phyloP scores from a whole-genome alignment of 1,140 invertebrate species.

The Drosophila varians region DNA sequence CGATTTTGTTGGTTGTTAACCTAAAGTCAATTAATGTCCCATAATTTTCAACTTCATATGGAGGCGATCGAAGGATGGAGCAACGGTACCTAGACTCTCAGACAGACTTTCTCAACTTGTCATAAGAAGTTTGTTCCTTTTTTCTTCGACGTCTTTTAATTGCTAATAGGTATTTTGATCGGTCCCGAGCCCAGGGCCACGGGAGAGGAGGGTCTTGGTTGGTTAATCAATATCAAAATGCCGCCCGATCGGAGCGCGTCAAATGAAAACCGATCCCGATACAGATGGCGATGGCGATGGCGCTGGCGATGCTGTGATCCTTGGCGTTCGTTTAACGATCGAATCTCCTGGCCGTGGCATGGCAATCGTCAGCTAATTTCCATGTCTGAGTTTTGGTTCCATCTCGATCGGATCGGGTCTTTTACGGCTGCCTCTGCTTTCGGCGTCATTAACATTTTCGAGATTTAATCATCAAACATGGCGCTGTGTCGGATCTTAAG shows the following conservation, averaged over 20 bases:
- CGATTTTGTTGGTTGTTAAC: slow-evolving; percentile 41
- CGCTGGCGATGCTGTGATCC: slow-evolving; percentile 29
- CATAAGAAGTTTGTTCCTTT: slow-evolving; percentile 38
- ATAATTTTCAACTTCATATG: slow-evolving; percentile 64
- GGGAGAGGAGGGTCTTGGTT: slow-evolving; percentile 24
- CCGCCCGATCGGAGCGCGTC: slow-evolving; percentile 59
- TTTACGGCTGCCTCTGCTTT: slow-evolving; percentile 63
- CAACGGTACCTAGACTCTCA: slow-evolving; percentile 35
- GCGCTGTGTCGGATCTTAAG: slow-evolving; percentile 47
- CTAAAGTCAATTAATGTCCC: slow-evolving; percentile 77
- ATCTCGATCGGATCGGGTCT: slow-evolving; percentile 44
- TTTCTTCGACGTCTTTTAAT: slow-evolving; percentile 53
- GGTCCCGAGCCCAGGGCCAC: slow-evolving; percentile 23
- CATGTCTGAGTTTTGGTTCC: slow-evolving; percentile 55
- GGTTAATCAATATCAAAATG: slow-evolving; percentile 59
- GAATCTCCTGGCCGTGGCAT: slow-evolving; percentile 5
- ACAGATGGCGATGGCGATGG: slow-evolving; percentile 16
- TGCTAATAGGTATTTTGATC: slow-evolving; percentile 80
- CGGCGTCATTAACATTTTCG: slow-evolving; percentile 79
- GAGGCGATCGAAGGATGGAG: slow-evolving; percentile 25
- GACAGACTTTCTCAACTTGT: slow-evolving; percentile 63
- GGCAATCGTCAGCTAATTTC: slow-evolving; percentile 73
- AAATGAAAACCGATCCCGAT: slow-evolving; percentile 76
- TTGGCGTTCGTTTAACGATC: slow-evolving; percentile 76
- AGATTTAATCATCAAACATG: slow-evolving; percentile 83